Percentiles rank a stretch among this genome's conserved stretches.
These are phyloP conservation scores for Microctenopoma stevenorrisi DNA, from an alignment of 2,797 vertebrate species.

Conservation along the genomic window DNA sequence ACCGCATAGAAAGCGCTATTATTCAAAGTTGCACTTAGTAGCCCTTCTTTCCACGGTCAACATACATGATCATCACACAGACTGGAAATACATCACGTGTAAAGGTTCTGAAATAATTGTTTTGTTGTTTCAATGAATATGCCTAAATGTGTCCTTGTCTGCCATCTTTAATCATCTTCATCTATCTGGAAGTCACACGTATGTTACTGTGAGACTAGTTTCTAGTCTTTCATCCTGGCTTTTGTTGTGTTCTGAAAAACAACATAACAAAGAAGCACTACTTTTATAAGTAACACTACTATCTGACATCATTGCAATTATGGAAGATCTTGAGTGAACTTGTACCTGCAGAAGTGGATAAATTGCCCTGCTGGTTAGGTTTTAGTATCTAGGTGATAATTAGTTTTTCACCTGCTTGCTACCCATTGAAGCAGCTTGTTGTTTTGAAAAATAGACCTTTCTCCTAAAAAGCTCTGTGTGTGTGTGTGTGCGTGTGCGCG, in stretches of 20 bases:
- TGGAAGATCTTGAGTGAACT: constrained; percentile 15
- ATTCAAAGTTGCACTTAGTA: constrained; percentile 20
- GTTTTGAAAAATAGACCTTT: constrained; percentile 46
- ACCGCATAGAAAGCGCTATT: constrained; percentile 23
- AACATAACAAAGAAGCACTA: background rate
- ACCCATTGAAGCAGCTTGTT: constrained; percentile 47
- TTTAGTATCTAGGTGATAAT: constrained; percentile 44
- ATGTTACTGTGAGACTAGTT: background rate
- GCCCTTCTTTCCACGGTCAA: constrained; percentile 31
- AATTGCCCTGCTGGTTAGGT: constrained; percentile 23
- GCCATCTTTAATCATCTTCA: constrained; percentile 5
- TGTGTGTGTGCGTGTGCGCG: background rate
- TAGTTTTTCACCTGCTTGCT: constrained; percentile 32
- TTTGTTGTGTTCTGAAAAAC: constrained; percentile 2
- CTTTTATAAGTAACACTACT: constrained; percentile 4
- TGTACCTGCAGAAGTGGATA: constrained; percentile 24
- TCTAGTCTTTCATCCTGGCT: constrained; percentile 3
- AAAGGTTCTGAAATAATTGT: background rate
- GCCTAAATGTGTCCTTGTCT: background rate
- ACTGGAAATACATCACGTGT: constrained; percentile 4
- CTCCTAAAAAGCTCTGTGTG: constrained; percentile 8
- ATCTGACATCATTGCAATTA: constrained; percentile 16
- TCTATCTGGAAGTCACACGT: background rate
- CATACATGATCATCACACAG: background rate
- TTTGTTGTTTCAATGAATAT: background rate